Evolutionary conservation across 1,140 invertebrate species (phyloP).

Genomic region (Mylabris phalerata): DNA sequence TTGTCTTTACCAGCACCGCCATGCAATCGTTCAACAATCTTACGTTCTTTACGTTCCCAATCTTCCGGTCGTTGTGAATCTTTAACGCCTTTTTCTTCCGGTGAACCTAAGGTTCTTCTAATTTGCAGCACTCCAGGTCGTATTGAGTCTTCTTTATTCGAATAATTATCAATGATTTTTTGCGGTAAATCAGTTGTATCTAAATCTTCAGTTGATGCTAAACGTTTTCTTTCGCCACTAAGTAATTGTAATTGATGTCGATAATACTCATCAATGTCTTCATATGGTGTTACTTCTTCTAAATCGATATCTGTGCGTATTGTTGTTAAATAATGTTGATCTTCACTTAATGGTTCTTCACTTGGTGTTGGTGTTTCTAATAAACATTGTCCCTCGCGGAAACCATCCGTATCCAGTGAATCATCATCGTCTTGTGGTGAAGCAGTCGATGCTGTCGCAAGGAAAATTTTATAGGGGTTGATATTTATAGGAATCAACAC

Average conservation of each 20-base stretch:
- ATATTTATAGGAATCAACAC: background rate
- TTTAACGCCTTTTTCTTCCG: constrained; percentile 45
- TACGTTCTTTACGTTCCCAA: constrained; percentile 40
- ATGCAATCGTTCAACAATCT: constrained; percentile 40
- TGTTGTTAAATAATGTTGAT: constrained; percentile 1
- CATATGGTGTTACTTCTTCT: constrained; percentile 34
- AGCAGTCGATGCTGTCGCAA: constrained; percentile 39
- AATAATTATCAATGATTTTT: background rate
- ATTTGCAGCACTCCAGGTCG: constrained; percentile 32
- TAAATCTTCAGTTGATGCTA: constrained; percentile 41
- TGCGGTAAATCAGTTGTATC: constrained; percentile 14
- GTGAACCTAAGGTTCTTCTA: constrained; percentile 22
- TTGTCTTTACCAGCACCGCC: constrained; percentile 44
- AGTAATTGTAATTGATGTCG: constrained; percentile 35
- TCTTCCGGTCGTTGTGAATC: constrained; percentile 45
- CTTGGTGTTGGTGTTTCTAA: constrained; percentile 42
- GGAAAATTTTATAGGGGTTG: constrained; percentile 27
- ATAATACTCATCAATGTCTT: constrained; percentile 38
- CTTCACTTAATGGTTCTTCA: constrained; percentile 17
- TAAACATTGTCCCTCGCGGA: constrained; percentile 43
- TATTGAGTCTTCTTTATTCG: background rate
- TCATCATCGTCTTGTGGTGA: constrained; percentile 49
- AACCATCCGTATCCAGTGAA: constrained; percentile 48
- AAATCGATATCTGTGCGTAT: constrained; percentile 24
- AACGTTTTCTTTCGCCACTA: constrained; percentile 34